Percentiles rank a stretch among this genome's conserved stretches.
These are phyloP conservation scores for Nymphalis io DNA, from an alignment of 1,140 invertebrate genomes.

Conservation along the genomic window DNA sequence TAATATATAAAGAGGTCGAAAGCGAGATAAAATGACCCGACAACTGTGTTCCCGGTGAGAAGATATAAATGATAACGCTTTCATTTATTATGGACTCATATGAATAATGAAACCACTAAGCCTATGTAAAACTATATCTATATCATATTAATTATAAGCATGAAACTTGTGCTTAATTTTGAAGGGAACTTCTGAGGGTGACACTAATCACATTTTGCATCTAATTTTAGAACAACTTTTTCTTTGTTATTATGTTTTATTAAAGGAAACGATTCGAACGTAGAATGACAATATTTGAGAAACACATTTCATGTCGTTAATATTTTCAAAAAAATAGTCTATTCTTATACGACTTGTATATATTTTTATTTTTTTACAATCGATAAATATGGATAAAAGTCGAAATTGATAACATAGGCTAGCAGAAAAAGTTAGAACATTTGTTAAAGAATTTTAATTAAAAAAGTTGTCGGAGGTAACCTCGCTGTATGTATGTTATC, in stretches of 20 bases:
- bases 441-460: slow-evolving; percentile 71
- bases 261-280: too few relatives aligned
- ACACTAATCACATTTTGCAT: too few relatives aligned
- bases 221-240: too few relatives aligned
- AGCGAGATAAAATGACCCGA: slow-evolving; percentile 36
- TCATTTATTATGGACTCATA: slow-evolving; percentile 38
- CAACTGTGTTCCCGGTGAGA: slow-evolving; percentile 32
- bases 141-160: background rate
- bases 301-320: too few relatives aligned
- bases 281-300: too few relatives aligned
- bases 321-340: too few relatives aligned
- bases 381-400: slow-evolving; percentile 40
- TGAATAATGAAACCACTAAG: slow-evolving; percentile 39
- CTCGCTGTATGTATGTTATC: slow-evolving; percentile 61
- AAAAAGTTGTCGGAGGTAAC: slow-evolving; percentile 64
- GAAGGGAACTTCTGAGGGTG: too few relatives aligned
- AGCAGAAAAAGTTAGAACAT: slow-evolving; percentile 34
- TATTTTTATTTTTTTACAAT: too few relatives aligned
- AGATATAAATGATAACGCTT: slow-evolving; percentile 39
- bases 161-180: background rate
- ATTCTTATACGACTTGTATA: too few relatives aligned
- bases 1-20: background rate
- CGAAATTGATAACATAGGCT: slow-evolving; percentile 44
- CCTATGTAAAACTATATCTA: slow-evolving; percentile 5
- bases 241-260: too few relatives aligned